Conservation (phyloP, 2,797 vertebrate genomes). For the Liasis olivaceus region DNA sequence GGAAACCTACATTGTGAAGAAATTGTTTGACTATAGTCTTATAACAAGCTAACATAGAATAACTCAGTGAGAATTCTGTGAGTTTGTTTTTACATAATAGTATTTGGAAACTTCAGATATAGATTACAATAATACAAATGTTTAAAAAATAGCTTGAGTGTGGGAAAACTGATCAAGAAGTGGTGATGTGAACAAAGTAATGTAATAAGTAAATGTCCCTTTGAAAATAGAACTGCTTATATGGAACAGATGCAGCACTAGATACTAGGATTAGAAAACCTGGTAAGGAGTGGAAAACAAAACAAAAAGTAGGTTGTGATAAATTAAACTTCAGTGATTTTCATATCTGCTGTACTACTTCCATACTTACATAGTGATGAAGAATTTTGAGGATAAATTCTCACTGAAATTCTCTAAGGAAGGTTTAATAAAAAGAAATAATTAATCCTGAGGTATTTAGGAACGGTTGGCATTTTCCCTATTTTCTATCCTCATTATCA, state of each 20-base stretch:
- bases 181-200: fast-evolving
- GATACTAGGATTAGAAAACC: conserved; percentile 14
- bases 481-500: background rate
- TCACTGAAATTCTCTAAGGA: background rate
- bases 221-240: background rate
- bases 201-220: background rate
- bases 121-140: background rate
- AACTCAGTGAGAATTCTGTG: background rate
- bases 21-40: background rate
- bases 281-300: background rate
- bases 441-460: background rate
- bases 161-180: background rate
- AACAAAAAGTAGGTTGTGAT: background rate
- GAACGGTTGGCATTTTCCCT: background rate
- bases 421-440: background rate
- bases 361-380: background rate
- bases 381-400: background rate
- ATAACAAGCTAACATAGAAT: background rate
- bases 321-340: background rate
- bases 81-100: background rate
- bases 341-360: background rate
- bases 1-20: background rate
- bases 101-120: background rate
- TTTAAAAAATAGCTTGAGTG: background rate
- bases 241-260: background rate